phyloP scores from a whole-genome alignment of 1,140 invertebrate species.

The Planococcus citri region DNA sequence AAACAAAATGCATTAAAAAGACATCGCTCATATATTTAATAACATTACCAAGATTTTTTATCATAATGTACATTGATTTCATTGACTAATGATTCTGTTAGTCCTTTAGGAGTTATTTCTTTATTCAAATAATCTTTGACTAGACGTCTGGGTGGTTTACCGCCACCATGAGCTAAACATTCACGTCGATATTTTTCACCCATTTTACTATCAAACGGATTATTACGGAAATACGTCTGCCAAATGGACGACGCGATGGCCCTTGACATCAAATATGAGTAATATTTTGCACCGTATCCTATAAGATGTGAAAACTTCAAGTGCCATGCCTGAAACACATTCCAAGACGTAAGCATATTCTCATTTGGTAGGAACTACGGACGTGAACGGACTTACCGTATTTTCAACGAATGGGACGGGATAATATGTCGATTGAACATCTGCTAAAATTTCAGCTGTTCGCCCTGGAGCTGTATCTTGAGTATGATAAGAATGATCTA shows the following conservation, averaged over 20 bases:
- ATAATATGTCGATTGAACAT: constrained; percentile 73
- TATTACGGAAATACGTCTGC: constrained; percentile 69
- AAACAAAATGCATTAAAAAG: not conserved
- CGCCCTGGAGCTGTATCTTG: constrained; percentile 40
- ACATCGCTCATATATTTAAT: not conserved
- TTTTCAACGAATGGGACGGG: constrained; percentile 72
- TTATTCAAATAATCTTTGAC: constrained; percentile 59
- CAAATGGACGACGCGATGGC: constrained; percentile 89
- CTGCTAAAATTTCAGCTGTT: constrained; percentile 67
- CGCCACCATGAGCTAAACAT: constrained; percentile 79
- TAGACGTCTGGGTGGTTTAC: constrained; percentile 57
- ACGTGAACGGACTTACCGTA: constrained; percentile 47
- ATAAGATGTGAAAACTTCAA: constrained; percentile 91
- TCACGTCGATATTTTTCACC: constrained; percentile 65
- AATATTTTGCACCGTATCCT: constrained; percentile 97
- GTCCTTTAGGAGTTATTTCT: constrained; percentile 46
- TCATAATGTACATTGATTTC: constrained; percentile 34
- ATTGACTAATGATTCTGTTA: constrained; percentile 39
- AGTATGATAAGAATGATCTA: constrained; percentile 80
- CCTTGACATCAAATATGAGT: constrained; percentile 89
- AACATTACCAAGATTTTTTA: not conserved
- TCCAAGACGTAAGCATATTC: not conserved
- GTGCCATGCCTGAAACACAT: constrained; percentile 67
- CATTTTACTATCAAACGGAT: constrained; percentile 63
- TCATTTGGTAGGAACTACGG: not conserved